Conservation (phyloP, 2,113 vertebrate genomes). For the Microcebus griseorufus region DNA sequence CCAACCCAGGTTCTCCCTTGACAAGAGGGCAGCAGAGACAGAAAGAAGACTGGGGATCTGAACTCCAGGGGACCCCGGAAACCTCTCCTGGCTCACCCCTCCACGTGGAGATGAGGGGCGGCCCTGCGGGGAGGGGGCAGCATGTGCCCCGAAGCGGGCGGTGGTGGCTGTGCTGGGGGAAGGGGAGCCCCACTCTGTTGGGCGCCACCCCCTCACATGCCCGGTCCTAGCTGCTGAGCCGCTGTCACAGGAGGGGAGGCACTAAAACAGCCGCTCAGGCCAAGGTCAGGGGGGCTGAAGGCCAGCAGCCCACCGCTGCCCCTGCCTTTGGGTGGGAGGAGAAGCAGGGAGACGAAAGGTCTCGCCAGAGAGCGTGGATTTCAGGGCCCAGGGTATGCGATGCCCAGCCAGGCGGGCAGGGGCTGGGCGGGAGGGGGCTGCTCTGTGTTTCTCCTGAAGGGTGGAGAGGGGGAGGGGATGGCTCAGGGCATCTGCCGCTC, state of each 20-base stretch:
- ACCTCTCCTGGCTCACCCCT: background rate
- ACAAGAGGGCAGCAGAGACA: background rate
- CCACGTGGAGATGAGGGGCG: background rate
- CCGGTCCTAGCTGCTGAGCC: background rate
- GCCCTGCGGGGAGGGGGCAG: background rate
- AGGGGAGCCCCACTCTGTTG: background rate
- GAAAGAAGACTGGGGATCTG: background rate
- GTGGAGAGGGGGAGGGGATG: rapidly evolving
- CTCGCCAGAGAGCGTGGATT: background rate
- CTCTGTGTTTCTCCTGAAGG: background rate
- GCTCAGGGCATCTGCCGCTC: background rate
- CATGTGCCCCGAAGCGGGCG: background rate
- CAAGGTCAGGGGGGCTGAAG: background rate
- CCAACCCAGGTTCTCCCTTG: background rate
- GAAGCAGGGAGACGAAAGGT: background rate
- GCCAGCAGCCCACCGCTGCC: background rate
- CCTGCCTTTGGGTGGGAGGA: background rate
- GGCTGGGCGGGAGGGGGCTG: background rate
- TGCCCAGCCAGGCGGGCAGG: background rate
- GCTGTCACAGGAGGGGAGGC: background rate
- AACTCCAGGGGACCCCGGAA: background rate
- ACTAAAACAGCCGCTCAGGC: background rate
- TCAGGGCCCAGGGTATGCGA: background rate
- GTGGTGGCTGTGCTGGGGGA: rapidly evolving
- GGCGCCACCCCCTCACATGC: background rate